These are phyloP conservation scores for Notodonta ziczac DNA, from an alignment of 2,888 invertebrate species.

Conservation along the genomic window DNA sequence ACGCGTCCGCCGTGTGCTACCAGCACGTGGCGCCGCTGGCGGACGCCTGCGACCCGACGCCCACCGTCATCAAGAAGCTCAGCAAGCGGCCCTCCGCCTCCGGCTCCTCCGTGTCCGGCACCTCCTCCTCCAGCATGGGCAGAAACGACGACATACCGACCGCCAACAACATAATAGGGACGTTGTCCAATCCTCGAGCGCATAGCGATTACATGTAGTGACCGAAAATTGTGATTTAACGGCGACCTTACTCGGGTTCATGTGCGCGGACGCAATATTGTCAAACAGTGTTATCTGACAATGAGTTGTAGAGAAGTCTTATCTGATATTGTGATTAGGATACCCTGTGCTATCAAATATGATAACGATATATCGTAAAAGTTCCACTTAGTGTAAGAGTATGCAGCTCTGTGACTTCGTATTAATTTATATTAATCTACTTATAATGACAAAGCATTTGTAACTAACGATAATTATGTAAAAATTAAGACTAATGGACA, in stretches of 20 bases:
- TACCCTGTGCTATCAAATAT: not conserved
- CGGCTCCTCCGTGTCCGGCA: constrained; percentile 21
- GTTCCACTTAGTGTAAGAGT: not conserved
- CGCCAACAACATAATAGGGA: constrained; percentile 72
- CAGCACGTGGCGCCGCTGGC: constrained; percentile 85
- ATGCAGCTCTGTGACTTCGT: not conserved
- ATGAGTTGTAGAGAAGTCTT: not conserved
- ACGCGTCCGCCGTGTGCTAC: constrained; percentile 95
- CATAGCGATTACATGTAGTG: constrained; percentile 43
- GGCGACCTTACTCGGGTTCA: not conserved
- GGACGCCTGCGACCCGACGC: constrained; percentile 42
- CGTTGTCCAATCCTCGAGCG: constrained; percentile 57
- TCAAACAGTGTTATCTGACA: not conserved
- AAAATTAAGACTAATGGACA: too few relatives aligned
- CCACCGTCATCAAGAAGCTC: constrained; percentile 47
- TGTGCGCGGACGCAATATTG: not conserved
- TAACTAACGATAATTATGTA: too few relatives aligned
- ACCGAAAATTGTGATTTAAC: not conserved
- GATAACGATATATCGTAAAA: not conserved
- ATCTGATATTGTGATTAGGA: constrained; percentile 2
- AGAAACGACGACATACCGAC: constrained; percentile 64
- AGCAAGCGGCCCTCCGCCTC: constrained; percentile 42
- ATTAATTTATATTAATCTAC: not conserved
- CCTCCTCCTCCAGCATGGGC: constrained; percentile 20
- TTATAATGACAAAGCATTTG: not conserved